Evolutionary conservation across 2,797 vertebrate genomes (phyloP).

Genomic region (Iguana delicatissima): DNA sequence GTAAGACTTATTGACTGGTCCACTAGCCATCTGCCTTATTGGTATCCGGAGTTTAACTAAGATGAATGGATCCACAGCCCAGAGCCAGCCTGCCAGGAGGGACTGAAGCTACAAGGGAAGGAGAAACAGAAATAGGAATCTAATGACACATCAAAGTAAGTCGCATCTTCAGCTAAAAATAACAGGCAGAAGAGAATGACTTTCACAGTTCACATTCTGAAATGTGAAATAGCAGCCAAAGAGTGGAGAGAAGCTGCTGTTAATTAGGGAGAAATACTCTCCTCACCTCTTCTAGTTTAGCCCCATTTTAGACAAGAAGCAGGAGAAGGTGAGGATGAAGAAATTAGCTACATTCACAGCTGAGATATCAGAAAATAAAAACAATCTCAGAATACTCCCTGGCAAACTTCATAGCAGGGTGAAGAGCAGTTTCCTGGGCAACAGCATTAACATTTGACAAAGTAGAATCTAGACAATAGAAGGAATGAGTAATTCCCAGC

Average conservation of each 20-base stretch:
- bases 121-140: neutral
- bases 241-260: conserved; percentile 54
- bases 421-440: conserved; percentile 80
- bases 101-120: too few relatives aligned
- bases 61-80: too few relatives aligned
- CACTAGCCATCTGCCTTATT: too few relatives aligned
- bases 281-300: conserved; percentile 55
- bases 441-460: conserved; percentile 76
- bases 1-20: too few relatives aligned
- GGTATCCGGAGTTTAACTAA: too few relatives aligned
- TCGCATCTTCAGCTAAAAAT: too few relatives aligned
- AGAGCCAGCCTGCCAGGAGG: too few relatives aligned
- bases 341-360: conserved; percentile 64
- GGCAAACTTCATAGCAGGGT: conserved; percentile 78
- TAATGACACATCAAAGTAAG: neutral
- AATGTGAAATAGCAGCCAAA: conserved; percentile 52
- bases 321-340: conserved; percentile 54
- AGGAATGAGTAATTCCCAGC: conserved; percentile 64
- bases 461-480: conserved; percentile 69
- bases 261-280: conserved; percentile 61
- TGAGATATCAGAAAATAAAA: conserved; percentile 76
- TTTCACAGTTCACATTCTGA: conserved; percentile 49
- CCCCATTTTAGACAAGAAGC: conserved; percentile 61
- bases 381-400: conserved; percentile 76
- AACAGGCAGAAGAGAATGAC: conserved; percentile 53